Evolutionary conservation across 2,888 invertebrate genomes (phyloP), one percentile per base, ranked within the genome.

Genomic region (Phasia obesa): DNA sequence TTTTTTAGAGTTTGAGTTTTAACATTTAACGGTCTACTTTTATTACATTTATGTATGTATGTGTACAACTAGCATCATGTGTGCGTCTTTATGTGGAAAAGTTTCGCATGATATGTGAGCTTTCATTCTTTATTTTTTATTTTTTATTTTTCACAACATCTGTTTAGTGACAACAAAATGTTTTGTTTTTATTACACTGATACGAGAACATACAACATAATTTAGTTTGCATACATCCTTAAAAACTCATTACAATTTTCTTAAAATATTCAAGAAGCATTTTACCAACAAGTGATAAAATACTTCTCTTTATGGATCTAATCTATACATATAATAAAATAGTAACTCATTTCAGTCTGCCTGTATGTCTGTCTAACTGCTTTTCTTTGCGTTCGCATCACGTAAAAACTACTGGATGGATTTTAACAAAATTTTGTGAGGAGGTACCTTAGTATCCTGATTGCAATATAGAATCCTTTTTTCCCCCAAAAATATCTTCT

Each of bases 231-330:
- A 74, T 57, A 70, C 75, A 79, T 71, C 70, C 67, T 83, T 62
- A 80, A 83, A 83, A 76, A 53, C 71, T 83, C 60, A 49, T 83
- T 53, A 83, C 59, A 79, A n/a, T n/a, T n/a, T n/a, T n/a, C n/a
- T n/a, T n/a, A n/a, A n/a, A n/a, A n/a, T n/a, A n/a, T n/a, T n/a
- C n/a, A n/a, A n/a, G n/a, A n/a, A n/a, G n/a, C n/a, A n/a, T n/a
- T n/a, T n/a, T n/a, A n/a, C n/a, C n/a, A n/a, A n/a, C n/a, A n/a
- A n/a, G n/a, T n/a, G n/a, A n/a, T n/a, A n/a, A n/a, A n/a, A n/a
- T n/a, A n/a, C n/a, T n/a, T n/a, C n/a, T n/a, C n/a, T n/a, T n/a
- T n/a, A n/a, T n/a, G n/a, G n/a, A n/a, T n/a, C n/a, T n/a, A n/a
- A n/a, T n/a, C n/a, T n/a, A n/a, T n/a, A n/a, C n/a, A n/a, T n/a